Conservation (phyloP, 2,888 invertebrate species). For the Aspidapion aeneum region DNA sequence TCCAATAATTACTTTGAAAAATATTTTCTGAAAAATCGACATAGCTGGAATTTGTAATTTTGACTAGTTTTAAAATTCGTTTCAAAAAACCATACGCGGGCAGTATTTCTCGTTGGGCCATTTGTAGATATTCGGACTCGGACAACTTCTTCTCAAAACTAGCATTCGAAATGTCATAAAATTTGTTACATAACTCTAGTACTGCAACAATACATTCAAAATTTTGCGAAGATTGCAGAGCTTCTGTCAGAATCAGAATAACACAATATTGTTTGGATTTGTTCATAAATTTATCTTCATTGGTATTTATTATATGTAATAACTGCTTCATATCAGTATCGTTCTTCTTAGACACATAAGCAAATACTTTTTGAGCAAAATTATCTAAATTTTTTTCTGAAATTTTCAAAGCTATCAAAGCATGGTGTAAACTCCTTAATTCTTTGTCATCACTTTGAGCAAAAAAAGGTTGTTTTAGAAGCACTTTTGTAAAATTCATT, state of each 20-base stretch:
- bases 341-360: neutral
- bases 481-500: neutral
- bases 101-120: constrained; percentile 49
- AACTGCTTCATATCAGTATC: neutral
- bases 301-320: neutral
- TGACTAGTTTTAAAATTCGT: constrained; percentile 22
- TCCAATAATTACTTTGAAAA: neutral
- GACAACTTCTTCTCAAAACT: neutral
- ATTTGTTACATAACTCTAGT: neutral
- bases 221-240: neutral
- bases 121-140: constrained; percentile 26
- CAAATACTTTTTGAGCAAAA: neutral
- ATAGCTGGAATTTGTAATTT: neutral
- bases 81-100: constrained; percentile 56
- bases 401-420: neutral
- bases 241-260: neutral
- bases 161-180: neutral
- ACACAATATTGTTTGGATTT: neutral
- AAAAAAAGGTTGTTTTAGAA: neutral
- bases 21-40: neutral
- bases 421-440: neutral
- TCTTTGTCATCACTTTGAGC: neutral
- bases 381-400: neutral
- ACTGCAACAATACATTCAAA: constrained; percentile 28
- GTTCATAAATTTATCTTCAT: neutral